Evolutionary conservation across 2,113 vertebrate species (phyloP), one percentile per base, ranked within the genome.

Genomic region (Takifugu bimaculatus): DNA sequence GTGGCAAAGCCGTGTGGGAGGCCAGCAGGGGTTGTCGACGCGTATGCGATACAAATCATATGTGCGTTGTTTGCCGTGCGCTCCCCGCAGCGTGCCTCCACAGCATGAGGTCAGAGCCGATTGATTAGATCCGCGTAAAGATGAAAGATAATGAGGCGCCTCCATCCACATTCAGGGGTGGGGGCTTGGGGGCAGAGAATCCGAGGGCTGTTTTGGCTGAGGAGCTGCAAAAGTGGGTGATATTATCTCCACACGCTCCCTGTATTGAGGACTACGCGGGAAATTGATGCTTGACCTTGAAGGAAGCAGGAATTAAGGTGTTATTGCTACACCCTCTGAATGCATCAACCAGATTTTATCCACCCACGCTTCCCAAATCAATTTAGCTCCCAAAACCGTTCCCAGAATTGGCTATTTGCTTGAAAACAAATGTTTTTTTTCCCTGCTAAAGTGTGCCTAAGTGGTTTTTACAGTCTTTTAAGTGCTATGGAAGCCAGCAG

Each of bases 91-190:
- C 66, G 7, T 48, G 74, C 61, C 50, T 60, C 26, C 15, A 55
- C 42, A 51, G 76, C 74, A 69, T 79, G 45, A 15, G 68, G 13
- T 51, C 54, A 60, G 70, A 61, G 77, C 68, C 74, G 68, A 77
- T 75, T 48, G 77, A 77, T 64, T 66, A 57, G 69, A 63, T 76
- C 49, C 49, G 42, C 79, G 54, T 59, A 57, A 78, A 74, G 63
- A 85, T 85, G 69, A 86, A 84, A 78, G 64, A 78, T 83, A 86
- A 85, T 83, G 80, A 85, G 73, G 74, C 59, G 79, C 29, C 39
- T 68, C 66, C 61, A 51, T 74, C 54, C 72, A 65, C 65, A 76
- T 64, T 57, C 65, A 39, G 68, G 84, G 81, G 88, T 87, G 79
- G 73, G 43, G 54, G 29, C 70, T 67, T 60, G 57, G 64, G 65